Evolutionary conservation across 2,797 vertebrate genomes (phyloP).

Genomic region (Ceryle rudis): DNA sequence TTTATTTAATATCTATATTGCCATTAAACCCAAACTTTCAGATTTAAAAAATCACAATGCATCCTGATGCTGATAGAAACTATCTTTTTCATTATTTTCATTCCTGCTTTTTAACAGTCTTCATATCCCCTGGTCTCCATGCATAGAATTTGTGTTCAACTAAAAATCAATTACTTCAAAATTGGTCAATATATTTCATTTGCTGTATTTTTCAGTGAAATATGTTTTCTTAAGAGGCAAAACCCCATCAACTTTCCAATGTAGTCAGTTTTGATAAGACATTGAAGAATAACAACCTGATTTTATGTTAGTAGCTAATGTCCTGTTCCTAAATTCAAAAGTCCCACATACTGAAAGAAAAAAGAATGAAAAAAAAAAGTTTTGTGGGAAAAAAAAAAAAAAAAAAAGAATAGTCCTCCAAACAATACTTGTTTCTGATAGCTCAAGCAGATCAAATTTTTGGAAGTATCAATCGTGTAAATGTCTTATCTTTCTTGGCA

Average conservation of each 20-base stretch:
- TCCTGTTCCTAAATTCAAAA: background rate
- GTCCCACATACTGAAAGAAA: background rate
- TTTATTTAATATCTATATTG: background rate
- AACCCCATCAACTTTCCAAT: rapidly evolving
- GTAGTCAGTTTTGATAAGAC: background rate
- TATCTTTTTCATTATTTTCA: background rate
- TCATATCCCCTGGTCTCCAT: background rate
- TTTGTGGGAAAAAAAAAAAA: background rate
- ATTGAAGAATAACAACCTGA: background rate
- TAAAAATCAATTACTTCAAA: background rate
- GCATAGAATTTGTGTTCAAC: background rate
- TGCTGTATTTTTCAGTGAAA: background rate
- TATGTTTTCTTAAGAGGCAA: background rate
- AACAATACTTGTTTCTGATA: background rate
- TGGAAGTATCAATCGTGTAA: background rate
- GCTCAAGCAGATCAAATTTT: background rate
- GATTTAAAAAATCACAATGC: background rate
- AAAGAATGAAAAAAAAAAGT: background rate
- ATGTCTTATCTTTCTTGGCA: background rate
- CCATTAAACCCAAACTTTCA: background rate
- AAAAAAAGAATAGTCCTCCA: background rate
- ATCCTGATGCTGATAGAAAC: background rate
- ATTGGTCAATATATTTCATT: background rate
- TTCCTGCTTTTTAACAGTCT: background rate
- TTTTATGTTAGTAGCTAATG: background rate